phyloP scores from a whole-genome alignment of 2,888 invertebrate genomes.

The Chorisops tibialis region DNA sequence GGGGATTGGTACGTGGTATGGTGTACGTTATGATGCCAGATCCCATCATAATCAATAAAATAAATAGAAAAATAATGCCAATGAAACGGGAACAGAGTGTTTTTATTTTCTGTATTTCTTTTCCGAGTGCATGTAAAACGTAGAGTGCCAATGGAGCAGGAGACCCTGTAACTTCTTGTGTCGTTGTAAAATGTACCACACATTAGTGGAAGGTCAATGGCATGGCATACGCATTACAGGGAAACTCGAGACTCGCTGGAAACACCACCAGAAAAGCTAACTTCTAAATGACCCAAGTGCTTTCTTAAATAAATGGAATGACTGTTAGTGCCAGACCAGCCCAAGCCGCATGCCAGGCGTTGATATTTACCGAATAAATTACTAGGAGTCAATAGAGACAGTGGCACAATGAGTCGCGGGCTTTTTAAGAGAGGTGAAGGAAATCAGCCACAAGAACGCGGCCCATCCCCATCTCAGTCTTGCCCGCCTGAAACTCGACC shows the following conservation, averaged over 20 bases:
- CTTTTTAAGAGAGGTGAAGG: neutral
- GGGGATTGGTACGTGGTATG: neutral
- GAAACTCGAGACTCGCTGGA: neutral
- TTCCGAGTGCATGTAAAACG: conserved; percentile 3
- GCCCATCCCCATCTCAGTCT: neutral
- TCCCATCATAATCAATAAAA: conserved; percentile 33
- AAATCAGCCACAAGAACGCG: neutral
- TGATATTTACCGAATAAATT: conserved; percentile 33
- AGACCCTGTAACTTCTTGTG: neutral
- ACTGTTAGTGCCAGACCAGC: conserved; percentile 26
- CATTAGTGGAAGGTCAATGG: conserved; percentile 21
- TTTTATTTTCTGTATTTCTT: neutral
- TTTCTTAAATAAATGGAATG: conserved; percentile 13
- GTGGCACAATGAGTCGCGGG: conserved; percentile 31
- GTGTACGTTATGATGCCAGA: conserved; percentile 16
- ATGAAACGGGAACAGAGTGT: conserved; percentile 17
- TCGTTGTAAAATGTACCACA: conserved; percentile 10
- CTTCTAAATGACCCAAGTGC: neutral
- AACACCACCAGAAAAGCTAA: neutral
- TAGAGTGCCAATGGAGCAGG: neutral
- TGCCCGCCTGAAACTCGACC: neutral
- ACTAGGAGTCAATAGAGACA: conserved; percentile 26
- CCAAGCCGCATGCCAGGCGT: conserved; percentile 12
- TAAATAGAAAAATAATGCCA: conserved; percentile 32
- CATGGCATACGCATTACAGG: conserved; percentile 10